These are phyloP conservation scores for Mechanitis mazaeus DNA, from an alignment of 2,888 invertebrate species.

Conservation along the genomic window DNA sequence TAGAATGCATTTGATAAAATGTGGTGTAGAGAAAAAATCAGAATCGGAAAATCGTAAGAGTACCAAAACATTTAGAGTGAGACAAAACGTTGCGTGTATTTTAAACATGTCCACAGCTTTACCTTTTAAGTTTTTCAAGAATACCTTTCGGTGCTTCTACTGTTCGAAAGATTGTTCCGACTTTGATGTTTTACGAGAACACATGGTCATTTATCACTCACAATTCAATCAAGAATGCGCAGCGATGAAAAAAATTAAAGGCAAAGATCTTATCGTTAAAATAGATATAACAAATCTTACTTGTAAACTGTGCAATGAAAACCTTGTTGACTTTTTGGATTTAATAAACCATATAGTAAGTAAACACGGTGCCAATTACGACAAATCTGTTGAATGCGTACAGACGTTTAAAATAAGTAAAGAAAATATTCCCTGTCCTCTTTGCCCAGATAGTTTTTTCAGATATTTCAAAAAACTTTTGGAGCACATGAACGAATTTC, in stretches of 20 bases:
- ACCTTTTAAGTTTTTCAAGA: conserved; percentile 45
- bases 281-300: conserved; percentile 36
- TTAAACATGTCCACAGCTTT: conserved; percentile 39
- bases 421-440: conserved; percentile 36
- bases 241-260: conserved; percentile 34
- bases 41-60: conserved; percentile 15
- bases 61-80: conserved; percentile 21
- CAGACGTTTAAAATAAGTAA: conserved; percentile 36
- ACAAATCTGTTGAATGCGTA: conserved; percentile 32
- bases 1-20: conserved; percentile 23
- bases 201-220: conserved; percentile 31
- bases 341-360: conserved; percentile 36
- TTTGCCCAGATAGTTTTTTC: conserved; percentile 32
- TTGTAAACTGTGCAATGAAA: conserved; percentile 37
- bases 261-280: conserved; percentile 34
- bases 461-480: conserved; percentile 38
- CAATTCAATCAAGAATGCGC: conserved; percentile 33
- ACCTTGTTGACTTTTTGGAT: conserved; percentile 28
- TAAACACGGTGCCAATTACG: conserved; percentile 35
- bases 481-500: conserved; percentile 38
- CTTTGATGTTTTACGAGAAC: conserved; percentile 34
- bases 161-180: conserved; percentile 39
- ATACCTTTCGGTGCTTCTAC: conserved; percentile 43
- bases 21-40: conserved; percentile 21
- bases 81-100: conserved; percentile 33